These are phyloP conservation scores for Eutolmus rufibarbis DNA, from an alignment of 2,888 invertebrate species.

Conservation along the genomic window DNA sequence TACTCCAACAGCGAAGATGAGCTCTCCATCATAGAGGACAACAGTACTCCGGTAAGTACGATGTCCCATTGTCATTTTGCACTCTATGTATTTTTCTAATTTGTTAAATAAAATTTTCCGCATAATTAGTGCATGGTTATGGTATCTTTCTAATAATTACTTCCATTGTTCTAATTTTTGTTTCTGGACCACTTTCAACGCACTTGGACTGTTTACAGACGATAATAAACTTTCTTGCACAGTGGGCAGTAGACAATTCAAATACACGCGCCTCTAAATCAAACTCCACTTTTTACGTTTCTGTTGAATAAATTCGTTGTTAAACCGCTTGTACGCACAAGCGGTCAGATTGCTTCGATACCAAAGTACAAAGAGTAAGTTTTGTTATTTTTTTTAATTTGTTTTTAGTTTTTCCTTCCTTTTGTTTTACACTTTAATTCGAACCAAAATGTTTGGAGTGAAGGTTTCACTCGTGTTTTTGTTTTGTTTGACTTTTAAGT, in stretches of 20 bases:
- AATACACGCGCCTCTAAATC: conserved; percentile 59
- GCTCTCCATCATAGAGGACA: conserved; percentile 73
- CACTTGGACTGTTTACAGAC: conserved; percentile 51
- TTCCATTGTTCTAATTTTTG: conserved; percentile 49
- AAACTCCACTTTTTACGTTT: conserved; percentile 62
- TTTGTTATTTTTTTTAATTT: conserved; percentile 7
- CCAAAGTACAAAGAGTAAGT: conserved; percentile 41
- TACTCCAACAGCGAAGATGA: conserved; percentile 92
- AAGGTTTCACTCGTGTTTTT: not conserved
- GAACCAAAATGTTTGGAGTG: not conserved
- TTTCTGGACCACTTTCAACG: conserved; percentile 48
- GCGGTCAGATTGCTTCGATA: conserved; percentile 29
- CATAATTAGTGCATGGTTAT: conserved; percentile 36
- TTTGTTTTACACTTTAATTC: not conserved
- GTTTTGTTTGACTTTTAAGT: not conserved
- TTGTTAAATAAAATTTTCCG: not conserved
- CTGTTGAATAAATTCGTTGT: conserved; percentile 55
- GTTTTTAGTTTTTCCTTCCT: not conserved
- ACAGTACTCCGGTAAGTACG: conserved; percentile 64
- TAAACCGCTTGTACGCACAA: not conserved
- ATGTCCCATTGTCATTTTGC: not conserved
- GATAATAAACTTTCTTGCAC: conserved; percentile 59
- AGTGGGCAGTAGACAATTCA: conserved; percentile 58
- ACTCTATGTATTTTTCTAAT: not conserved
- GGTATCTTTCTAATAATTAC: conserved; percentile 46